Evolutionary conservation across 2,888 invertebrate genomes (phyloP).

Genomic region (Dendrolimus pini): DNA sequence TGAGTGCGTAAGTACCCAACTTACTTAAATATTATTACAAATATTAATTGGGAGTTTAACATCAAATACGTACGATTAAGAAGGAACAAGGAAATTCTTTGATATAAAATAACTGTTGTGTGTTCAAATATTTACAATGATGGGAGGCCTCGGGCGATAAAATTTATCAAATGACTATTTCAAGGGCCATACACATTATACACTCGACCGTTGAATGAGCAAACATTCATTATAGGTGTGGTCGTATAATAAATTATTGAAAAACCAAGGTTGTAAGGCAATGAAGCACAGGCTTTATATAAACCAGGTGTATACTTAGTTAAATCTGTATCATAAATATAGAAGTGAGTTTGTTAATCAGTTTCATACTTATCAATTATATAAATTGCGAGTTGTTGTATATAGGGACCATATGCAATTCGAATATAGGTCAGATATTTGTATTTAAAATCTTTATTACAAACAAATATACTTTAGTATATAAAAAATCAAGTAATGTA

Average conservation of each 20-base stretch:
- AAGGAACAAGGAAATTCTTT: slow-evolving; percentile 43
- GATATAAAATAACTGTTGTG: slow-evolving; percentile 34
- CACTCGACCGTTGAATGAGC: slow-evolving; percentile 46
- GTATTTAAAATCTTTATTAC: too few species aligned
- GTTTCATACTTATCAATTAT: too few species aligned
- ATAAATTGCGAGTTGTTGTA: too few species aligned
- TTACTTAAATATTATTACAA: not conserved
- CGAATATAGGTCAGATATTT: too few species aligned
- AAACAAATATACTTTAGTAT: too few species aligned
- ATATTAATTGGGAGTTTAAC: slow-evolving; percentile 8
- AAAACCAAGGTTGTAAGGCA: slow-evolving; percentile 27
- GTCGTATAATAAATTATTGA: slow-evolving; percentile 24
- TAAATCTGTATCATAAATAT: too few species aligned
- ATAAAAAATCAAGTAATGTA: too few species aligned
- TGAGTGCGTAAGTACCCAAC: too few species aligned
- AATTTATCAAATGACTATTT: slow-evolving; percentile 23
- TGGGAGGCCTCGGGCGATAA: slow-evolving; percentile 20
- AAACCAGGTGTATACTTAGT: too few species aligned
- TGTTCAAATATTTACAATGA: slow-evolving; percentile 46
- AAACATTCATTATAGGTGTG: slow-evolving; percentile 46
- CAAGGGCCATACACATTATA: slow-evolving; percentile 33
- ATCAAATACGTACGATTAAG: slow-evolving; percentile 13
- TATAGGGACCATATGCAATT: too few species aligned
- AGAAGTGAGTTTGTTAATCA: too few species aligned
- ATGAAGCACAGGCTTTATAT: slow-evolving; percentile 7